Evolutionary conservation across 2,797 vertebrate species (phyloP), one percentile per base, ranked within the genome.

Genomic region (Melanotaenia trifasciata): DNA sequence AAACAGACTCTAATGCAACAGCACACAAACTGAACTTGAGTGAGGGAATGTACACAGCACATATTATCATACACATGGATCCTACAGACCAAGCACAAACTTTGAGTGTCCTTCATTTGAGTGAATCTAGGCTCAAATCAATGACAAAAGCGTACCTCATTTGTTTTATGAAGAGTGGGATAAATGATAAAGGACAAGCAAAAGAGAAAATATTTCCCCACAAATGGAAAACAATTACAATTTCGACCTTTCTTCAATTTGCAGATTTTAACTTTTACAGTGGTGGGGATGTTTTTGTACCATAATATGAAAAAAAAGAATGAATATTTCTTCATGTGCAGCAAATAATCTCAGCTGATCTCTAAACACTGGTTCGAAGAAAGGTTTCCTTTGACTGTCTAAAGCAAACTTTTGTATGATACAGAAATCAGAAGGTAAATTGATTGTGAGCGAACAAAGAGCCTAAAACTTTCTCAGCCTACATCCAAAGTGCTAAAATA

Each of bases 81-180:
- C 33, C 50, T 10, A 63, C 50, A 74, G 64, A 84, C 26, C 22
- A 84, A 87, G 78, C 74, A 86, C 83, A 86, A 85, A 32, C n/a
- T 54, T 28, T 26, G 51, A 80, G 61, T 71, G 76, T 58, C 74
- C 28, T 76, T 80, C 64, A 64, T 76, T 67, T 76, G 58, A 30
- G 47, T 30, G n/a, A 65, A 38, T 62, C 33, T 7, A 57, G 35
- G 50, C 71, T 74, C 64, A 63, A 64, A 80, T 51, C 28, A 74
- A 54, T 22, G 65, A 69, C 54, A 74, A 53, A 74, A 63, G 5
- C 0, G 28, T 84, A 85, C 79, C 77, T 89, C 76, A 60, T 43
- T 13, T 3, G 8, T 47, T 33, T 40, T 32, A 74, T 54, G 2
- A 47, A 47, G 20, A 11, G 4, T 47, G 0, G 30, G 33, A 1